A percentile compares a stretch with the other conserved stretches of the same genome.
phyloP scores from a whole-genome alignment of 2,888 invertebrate genomes.

The Xestia rhomboidea region DNA sequence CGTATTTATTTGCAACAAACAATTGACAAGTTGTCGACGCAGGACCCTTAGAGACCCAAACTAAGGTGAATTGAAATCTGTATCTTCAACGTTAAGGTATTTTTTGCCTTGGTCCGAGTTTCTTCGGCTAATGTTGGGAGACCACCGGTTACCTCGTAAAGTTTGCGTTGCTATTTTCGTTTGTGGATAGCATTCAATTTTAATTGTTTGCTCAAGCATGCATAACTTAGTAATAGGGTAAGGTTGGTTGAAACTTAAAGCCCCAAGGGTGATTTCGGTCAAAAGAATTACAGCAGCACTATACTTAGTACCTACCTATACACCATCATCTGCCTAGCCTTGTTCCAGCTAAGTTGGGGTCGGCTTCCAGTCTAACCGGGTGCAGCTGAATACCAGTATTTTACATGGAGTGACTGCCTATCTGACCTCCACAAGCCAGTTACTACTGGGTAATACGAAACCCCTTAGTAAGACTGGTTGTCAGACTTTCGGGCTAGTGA shows the following conservation, averaged over 20 bases:
- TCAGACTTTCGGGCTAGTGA: too few species aligned
- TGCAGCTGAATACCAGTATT: too few species aligned
- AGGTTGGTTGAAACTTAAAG: not conserved
- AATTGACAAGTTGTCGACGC: slow-evolving; percentile 50
- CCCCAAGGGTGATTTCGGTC: slow-evolving; percentile 10
- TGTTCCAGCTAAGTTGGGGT: too few species aligned
- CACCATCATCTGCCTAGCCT: too few species aligned
- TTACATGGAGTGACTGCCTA: too few species aligned
- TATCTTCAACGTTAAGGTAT: not conserved
- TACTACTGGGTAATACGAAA: too few species aligned
- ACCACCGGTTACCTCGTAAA: slow-evolving; percentile 5
- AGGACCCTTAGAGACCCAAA: slow-evolving; percentile 17
- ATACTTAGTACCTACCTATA: not conserved
- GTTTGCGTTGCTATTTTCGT: slow-evolving; percentile 39
- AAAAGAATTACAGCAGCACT: slow-evolving; percentile 10
- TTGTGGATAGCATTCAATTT: slow-evolving; percentile 23
- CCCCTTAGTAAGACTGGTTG: too few species aligned
- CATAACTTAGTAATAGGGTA: slow-evolving; percentile 33
- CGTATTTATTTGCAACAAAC: slow-evolving; percentile 67
- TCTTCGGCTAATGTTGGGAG: slow-evolving; percentile 1
- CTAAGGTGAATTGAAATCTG: slow-evolving; percentile 27
- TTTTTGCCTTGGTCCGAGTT: not conserved
- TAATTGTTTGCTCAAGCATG: slow-evolving; percentile 41
- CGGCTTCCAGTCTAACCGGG: too few species aligned
- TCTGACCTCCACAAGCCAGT: too few species aligned